Evolutionary conservation across 2,888 invertebrate genomes (phyloP), one percentile per base, ranked within the genome.

Genomic region (Terebella lapidaria): DNA sequence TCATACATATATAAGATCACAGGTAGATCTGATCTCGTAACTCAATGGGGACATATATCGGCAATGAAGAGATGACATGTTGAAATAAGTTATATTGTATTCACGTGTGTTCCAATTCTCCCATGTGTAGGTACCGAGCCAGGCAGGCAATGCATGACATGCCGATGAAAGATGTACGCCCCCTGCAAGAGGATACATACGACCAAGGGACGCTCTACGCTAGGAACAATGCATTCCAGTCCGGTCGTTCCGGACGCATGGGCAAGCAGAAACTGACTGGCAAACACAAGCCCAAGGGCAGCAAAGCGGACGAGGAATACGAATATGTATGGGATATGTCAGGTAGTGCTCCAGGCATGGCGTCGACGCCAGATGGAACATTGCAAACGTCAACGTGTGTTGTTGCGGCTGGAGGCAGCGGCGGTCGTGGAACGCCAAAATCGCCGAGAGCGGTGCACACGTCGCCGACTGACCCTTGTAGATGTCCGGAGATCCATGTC

Each of bases 401-500:
- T 10, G 18, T 22, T 15, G 18, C 49, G 49, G 24, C 18, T 5
- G 35, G 35, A 18, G 35, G 35, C 18, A 18, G 35, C 35, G 35
- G 35, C 35, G 35, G 35, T 10, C 42, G 42, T 10, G 42, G 42
- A 10, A 35, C 42, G 42, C 42, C 42, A n/a, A 35, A 35, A n/a
- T 15, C 42, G 42, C n/a, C 42, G 10, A 35, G 42, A 35, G 10
- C 42, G 42, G 42, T 10, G n/a, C 10, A 35, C 10, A 15, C 42
- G 10, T 35, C 42, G 42, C 42, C 42, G 42, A n/a, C n/a, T n/a
- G 10, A 35, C 10, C 10, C n/a, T 10, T 49, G 49, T 49, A 15
- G 22, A 5, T 49, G 49, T 22, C 49, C 49, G 18, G 49, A 49
- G 49, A 49, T 49, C 49, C 49, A 49, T 24, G 49, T 49, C 18